Conservation (phyloP, 2,888 invertebrate species). For the Platypus cylindrus region DNA sequence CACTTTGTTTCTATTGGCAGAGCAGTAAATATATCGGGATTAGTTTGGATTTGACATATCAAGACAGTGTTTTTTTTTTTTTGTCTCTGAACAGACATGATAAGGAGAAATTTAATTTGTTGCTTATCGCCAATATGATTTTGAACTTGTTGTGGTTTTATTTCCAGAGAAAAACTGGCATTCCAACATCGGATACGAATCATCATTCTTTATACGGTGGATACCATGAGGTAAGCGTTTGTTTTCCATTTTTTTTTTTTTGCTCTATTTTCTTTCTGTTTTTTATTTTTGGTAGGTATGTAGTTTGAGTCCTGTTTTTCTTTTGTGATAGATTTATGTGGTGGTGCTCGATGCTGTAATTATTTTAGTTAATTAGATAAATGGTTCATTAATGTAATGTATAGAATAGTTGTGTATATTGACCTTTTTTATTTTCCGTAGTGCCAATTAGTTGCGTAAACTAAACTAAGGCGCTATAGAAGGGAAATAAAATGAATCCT, state of each 20-base stretch:
- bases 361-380: too few relatives aligned
- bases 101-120: too few relatives aligned
- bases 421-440: conserved; percentile 2
- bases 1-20: too few relatives aligned
- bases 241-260: too few relatives aligned
- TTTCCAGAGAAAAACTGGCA: conserved; percentile 35
- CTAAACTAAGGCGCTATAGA: not conserved
- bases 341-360: conserved; percentile 33
- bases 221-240: conserved; percentile 31
- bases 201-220: conserved; percentile 33
- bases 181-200: conserved; percentile 31
- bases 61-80: too few relatives aligned
- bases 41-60: too few relatives aligned
- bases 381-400: too few relatives aligned
- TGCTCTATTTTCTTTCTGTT: conserved; percentile 5
- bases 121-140: too few relatives aligned
- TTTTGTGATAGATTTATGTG: conserved; percentile 34
- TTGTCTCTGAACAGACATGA: too few relatives aligned
- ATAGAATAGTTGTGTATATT: conserved; percentile 14
- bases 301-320: conserved; percentile 2
- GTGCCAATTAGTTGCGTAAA: conserved; percentile 3
- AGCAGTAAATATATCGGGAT: too few relatives aligned
- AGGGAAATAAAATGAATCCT: too few relatives aligned
- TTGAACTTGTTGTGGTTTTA: conserved; percentile 5
- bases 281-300: not conserved